phyloP scores from a whole-genome alignment of 1,140 invertebrate genomes.

The Lepidurus couesii region DNA sequence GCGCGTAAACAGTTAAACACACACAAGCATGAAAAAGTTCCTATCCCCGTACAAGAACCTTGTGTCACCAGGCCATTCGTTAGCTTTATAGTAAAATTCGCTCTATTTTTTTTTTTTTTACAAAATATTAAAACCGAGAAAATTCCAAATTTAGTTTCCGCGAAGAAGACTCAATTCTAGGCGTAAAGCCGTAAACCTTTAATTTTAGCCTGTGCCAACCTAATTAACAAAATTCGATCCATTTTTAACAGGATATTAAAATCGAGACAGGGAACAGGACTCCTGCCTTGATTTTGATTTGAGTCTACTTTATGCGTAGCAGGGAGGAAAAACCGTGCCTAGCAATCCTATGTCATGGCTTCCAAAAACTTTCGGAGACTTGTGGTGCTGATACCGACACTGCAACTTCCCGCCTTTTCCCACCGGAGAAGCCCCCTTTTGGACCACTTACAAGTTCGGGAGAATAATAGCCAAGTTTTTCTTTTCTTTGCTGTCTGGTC shows the following conservation, averaged over 20 bases:
- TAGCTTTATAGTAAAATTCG: too few species aligned
- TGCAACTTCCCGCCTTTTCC: not conserved
- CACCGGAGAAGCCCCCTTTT: not conserved
- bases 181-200: too few species aligned
- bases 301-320: too few species aligned
- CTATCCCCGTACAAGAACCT: not conserved
- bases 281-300: too few species aligned
- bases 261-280: too few species aligned
- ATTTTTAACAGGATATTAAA: too few species aligned
- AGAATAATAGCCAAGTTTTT: not conserved
- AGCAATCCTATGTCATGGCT: not conserved
- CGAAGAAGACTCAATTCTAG: too few species aligned
- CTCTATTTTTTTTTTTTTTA: too few species aligned
- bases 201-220: too few species aligned
- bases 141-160: too few species aligned
- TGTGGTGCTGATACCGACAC: not conserved
- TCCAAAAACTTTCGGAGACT: not conserved
- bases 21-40: not conserved
- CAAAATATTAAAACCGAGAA: too few species aligned
- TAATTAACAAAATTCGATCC: too few species aligned
- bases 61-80: not conserved
- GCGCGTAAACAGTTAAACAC: not conserved
- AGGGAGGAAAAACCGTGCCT: not conserved
- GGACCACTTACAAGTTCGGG: not conserved
- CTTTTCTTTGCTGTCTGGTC: not conserved